These are phyloP conservation scores for Aspiorhynchus laticeps DNA, from an alignment of 2,113 vertebrate species.

Conservation along the genomic window DNA sequence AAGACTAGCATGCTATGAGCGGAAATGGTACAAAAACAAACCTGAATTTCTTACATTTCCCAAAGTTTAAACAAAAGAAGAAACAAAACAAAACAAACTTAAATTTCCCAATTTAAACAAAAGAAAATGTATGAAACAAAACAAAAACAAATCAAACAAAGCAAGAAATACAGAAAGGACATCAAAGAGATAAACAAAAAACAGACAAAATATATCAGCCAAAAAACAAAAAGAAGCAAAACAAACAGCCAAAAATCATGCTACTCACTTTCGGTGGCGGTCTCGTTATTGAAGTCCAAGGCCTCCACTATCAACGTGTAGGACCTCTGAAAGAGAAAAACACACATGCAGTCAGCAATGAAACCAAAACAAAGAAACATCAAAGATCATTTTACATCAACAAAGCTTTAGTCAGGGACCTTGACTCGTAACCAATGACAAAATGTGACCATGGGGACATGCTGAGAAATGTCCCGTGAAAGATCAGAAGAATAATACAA, in stretches of 20 bases:
- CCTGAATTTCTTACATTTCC: slow-evolving; percentile 45
- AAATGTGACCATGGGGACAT: slow-evolving; percentile 34
- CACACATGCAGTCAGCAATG: slow-evolving; percentile 57
- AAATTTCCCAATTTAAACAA: no score
- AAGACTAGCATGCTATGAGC: slow-evolving; percentile 54
- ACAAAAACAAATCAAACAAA: background rate
- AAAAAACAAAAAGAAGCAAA: slow-evolving; percentile 47
- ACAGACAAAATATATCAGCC: background rate
- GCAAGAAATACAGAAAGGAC: background rate
- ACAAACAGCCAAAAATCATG: slow-evolving; percentile 28
- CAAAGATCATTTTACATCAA: slow-evolving; percentile 6
- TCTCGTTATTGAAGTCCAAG: slow-evolving; percentile 93
- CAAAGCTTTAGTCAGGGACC: slow-evolving; percentile 22
- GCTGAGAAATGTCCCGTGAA: background rate
- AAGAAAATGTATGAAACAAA: background rate
- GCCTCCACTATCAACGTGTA: slow-evolving; percentile 96
- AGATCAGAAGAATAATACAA: background rate
- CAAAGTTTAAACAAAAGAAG: slow-evolving; percentile 45
- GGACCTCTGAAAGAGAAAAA: slow-evolving; percentile 87
- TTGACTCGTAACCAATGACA: slow-evolving; percentile 23
- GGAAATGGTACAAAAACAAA: slow-evolving; percentile 63
- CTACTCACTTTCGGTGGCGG: slow-evolving; percentile 84
- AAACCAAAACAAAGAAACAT: slow-evolving; percentile 39
- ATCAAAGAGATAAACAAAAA: background rate
- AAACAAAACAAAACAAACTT: slow-evolving; percentile 25